A percentile compares a stretch with the other conserved stretches of the same genome.
Evolutionary conservation across 1,140 invertebrate species (phyloP).

Genomic region (Yoshiicerus persimilis): DNA sequence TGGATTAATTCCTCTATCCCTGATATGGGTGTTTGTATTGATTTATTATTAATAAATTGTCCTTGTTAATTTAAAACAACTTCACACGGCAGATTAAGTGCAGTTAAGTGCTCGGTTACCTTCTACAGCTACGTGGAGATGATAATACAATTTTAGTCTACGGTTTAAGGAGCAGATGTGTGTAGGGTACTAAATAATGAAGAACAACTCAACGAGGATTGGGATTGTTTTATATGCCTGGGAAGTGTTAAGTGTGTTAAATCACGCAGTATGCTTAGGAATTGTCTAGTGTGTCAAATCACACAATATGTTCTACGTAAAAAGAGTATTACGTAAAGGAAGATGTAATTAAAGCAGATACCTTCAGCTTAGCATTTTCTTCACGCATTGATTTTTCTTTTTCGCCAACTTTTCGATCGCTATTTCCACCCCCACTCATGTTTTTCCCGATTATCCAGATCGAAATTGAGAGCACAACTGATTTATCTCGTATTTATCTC

Average conservation of each 20-base stretch:
- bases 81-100: not conserved
- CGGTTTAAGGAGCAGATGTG: not conserved
- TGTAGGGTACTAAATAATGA: not conserved
- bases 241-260: not conserved
- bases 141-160: not conserved
- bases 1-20: not conserved
- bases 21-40: not conserved
- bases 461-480: not conserved
- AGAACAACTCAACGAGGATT: not conserved
- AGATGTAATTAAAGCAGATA: not conserved
- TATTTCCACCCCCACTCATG: conserved; percentile 19
- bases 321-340: not conserved
- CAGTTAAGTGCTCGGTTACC: too few species aligned
- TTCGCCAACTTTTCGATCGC: not conserved
- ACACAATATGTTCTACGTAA: not conserved
- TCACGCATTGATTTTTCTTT: conserved; percentile 30
- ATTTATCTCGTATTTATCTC: conserved; percentile 1
- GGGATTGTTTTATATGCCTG: not conserved
- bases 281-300: not conserved
- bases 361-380: conserved; percentile 31
- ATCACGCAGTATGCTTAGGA: not conserved
- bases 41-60: too few species aligned
- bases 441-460: not conserved
- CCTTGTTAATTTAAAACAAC: too few species aligned
- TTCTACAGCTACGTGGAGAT: not conserved